A percentile compares a stretch with the other conserved stretches of the same genome.
Conservation (phyloP, 64 coral and sea anemone species). For the Pachyseris speciosa region DNA sequence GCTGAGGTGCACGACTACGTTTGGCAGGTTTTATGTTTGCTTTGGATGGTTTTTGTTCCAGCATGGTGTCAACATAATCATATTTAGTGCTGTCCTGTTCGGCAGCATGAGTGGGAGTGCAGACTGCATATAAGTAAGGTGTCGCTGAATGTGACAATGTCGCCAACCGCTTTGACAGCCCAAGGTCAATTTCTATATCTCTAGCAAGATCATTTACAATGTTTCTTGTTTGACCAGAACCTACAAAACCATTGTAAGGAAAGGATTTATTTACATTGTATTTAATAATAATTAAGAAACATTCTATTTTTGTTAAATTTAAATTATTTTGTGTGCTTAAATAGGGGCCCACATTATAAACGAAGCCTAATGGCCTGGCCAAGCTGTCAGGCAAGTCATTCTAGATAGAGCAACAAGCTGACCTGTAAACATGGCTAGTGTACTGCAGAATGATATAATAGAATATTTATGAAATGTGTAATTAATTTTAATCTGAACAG, state of each 20-base stretch:
- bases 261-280: not conserved
- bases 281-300: not conserved
- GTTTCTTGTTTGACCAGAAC: slow-evolving; percentile 50
- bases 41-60: not conserved
- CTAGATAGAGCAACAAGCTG: no score
- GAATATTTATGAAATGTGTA: no score
- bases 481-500: no score
- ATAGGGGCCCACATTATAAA: no score
- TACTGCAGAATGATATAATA: no score
- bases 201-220: slow-evolving; percentile 55
- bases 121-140: slow-evolving; percentile 41
- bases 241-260: not conserved
- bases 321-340: no score
- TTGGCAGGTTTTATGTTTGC: not conserved
- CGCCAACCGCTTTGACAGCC: not conserved
- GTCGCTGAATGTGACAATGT: slow-evolving; percentile 21
- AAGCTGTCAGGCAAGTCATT: no score
- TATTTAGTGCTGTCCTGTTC: not conserved
- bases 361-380: no score
- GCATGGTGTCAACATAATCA: not conserved
- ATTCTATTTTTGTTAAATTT: not conserved
- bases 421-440: no score
- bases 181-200: slow-evolving; percentile 24
- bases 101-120: not conserved
- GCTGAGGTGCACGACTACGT: not conserved